Evolutionary conservation across 2,888 invertebrate species (phyloP).

Genomic region (Drosophila parthenogenetica): DNA sequence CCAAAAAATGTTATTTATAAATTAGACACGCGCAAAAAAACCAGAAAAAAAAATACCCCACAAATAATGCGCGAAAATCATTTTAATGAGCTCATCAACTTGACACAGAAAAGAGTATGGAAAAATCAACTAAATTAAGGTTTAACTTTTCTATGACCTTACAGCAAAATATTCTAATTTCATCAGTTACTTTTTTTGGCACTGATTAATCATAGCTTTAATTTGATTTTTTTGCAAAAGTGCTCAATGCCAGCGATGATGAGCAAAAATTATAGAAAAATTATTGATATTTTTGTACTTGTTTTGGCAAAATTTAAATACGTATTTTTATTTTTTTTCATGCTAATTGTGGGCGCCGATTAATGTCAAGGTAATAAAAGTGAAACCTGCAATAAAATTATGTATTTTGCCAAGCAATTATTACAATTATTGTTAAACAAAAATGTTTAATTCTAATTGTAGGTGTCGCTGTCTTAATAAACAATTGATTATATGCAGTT

Average conservation of each 20-base stretch:
- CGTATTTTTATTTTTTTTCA: constrained; percentile 16
- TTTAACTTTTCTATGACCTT: background rate
- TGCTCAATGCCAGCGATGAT: constrained; percentile 50
- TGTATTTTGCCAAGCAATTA: constrained; percentile 8
- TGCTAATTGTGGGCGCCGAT: constrained; percentile 46
- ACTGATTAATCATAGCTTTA: constrained; percentile 41
- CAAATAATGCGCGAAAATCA: constrained; percentile 50
- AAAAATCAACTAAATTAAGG: constrained; percentile 10
- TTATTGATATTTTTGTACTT: constrained; percentile 42
- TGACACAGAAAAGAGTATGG: constrained; percentile 10
- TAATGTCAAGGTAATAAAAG: constrained; percentile 55
- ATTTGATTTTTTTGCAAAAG: background rate
- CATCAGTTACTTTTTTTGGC: constrained; percentile 12
- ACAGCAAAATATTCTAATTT: constrained; percentile 8
- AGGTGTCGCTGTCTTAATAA: constrained; percentile 13
- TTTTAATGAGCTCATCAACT: constrained; percentile 70
- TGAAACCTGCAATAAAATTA: constrained; percentile 41
- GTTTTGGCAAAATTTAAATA: constrained; percentile 36
- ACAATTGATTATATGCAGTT: constrained; percentile 4
- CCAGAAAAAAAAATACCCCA: background rate
- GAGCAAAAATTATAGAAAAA: constrained; percentile 45
- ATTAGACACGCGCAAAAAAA: constrained; percentile 30
- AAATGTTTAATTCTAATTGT: constrained; percentile 14
- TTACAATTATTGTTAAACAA: constrained; percentile 3
- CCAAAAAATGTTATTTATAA: constrained; percentile 39